Evolutionary conservation across 1,140 invertebrate genomes (phyloP), one percentile per base, ranked within the genome.

Genomic region (Trichonephila inaurata): DNA sequence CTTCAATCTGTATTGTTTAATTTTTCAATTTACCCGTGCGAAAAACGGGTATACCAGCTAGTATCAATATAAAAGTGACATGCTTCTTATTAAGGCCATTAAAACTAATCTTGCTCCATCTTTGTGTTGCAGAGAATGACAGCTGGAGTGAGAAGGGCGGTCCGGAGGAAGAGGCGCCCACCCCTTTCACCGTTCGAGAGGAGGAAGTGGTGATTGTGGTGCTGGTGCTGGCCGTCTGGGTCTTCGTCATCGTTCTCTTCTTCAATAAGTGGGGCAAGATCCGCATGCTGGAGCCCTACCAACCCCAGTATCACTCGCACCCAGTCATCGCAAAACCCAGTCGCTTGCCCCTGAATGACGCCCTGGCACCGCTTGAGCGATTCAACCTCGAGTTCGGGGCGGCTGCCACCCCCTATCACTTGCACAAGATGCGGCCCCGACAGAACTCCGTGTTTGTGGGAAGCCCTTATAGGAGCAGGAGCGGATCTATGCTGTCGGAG

Each of bases 261-360:
- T 97, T 98, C 96, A 98, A 98, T 96, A 97, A 98, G 87, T 98
- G 98, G 98, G 97, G 97, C 92, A 99, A 99, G 96, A 99, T 98
- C 81, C 97, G 98, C 66, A 98, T 98, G 97, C 95, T 98, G 95
- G 97, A 98, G 95, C 98, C 97, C 7, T 98, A 98, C 95, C 98
- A 98, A 95, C 98, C 97, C 10, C 98, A 98, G 95, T 98, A 98
- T 95, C 98, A 98, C 60, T 77, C 92, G 40, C 91, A 89, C 24
- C 89, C 94, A 5, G 83, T 89, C 66, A 91, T 94, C 44, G 94
- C 89, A 19, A 91, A 88, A 44, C 94, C 94, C 58, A 61, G 64
- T 14, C 87, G 94, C 2, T 40, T 91, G 14, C 89, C 94, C 21
- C 64, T 91, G 24, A 91, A 66, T 33, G 89, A 91, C 21, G 88